Base-by-base conservation (phyloP, 2,797 vertebrate species). In the Nyctalus aviator region DNA sequence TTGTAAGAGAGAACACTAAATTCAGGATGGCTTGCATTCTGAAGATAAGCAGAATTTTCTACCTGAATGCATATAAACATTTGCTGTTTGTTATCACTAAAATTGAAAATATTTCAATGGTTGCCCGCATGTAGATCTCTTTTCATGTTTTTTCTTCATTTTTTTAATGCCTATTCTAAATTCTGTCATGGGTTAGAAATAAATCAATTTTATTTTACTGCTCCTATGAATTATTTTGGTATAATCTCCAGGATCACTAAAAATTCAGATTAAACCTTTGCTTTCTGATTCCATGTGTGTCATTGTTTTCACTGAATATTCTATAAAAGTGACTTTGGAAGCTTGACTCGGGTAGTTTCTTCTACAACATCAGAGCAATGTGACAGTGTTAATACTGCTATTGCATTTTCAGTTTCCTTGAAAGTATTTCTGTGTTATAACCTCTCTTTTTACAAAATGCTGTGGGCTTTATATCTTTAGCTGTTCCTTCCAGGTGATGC, bases 141-240 rank as follows among this genome's bases (percentile, higher is more conserved):
- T 46, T 64, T 41, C 17, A 11, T 82, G 15, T 79, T 35, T 27
- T 48, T 37, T 59, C n/a, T 17, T 21, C 59, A 14, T 62, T 59
- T 62, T 89, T 82, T 78, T n/a, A n/a, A 88, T 59, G 66, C 88
- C 37, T 59, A 79, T 82, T 18, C 37, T 68, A 46, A 87, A 30
- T 95, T 93, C 75, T 87, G 30, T 48, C 87, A 84, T 64, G 10
- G 27, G 66, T 91, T 37, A 84, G 48, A 69, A 86, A 93, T 82
- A 83, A 82, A 90, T 81, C 15, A 27, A n/a, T 93, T 95, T 79
- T 83, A 68, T 59, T 55, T 68, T 84, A 89, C 50, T 78, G 17
- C 15, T 79, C 89, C 79, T 84, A 17, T 92, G 30, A 11, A 79
- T 79, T 91, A 95, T 91, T 93, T 91, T 75, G 46, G 6, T 71